Base-by-base conservation (phyloP, 2,888 invertebrate species). In the Alloscopus bannaensis region DNA sequence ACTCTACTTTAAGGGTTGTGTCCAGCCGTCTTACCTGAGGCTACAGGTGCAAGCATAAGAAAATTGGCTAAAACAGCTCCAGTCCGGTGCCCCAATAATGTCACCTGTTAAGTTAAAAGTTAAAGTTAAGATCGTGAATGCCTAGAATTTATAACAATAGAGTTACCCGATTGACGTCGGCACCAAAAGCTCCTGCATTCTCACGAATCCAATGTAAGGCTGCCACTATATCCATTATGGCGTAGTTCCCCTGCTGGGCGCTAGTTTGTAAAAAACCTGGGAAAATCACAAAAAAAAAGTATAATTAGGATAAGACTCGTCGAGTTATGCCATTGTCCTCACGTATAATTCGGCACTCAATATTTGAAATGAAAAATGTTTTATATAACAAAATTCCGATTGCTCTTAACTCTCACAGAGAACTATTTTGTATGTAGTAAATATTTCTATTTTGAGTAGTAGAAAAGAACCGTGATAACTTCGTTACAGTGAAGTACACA, bases 11-110 rank as follows among this genome's bases (percentile, higher is more conserved):
- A 24, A 3, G 13, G n/a, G 22, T n/a, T n/a, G n/a, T n/a, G n/a
- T n/a, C n/a, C n/a, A n/a, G n/a, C n/a, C n/a, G n/a, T n/a, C 88
- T 89, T 90, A 96, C 97, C 96, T 92, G 94, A 94, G 62, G 96
- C 94, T 86, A 97, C 96, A 24, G 98, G 98, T 50, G 98, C 98
- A 31, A 98, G 94, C 86, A 97, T 94, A 75, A 99, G 93, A 87
- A 98, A 94, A 90, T 99, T 98, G 85, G 98, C 97, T 62, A 98
- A 91, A 1, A 98, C 96, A 6, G 98, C 99, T 16, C 99, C 99
- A 26, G 97, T 96, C 26, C 98, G 96, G 88, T 99, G 98, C 2
- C 99, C 99, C 91, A 99, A 93, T n/a, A n/a, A n/a, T n/a, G n/a
- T n/a, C n/a, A n/a, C n/a, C n/a, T n/a, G n/a, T n/a, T n/a, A n/a